Percentiles rank a stretch among this genome's conserved stretches.
These are phyloP conservation scores for Xiphias gladius DNA, from an alignment of 2,113 vertebrate genomes.

Conservation along the genomic window DNA sequence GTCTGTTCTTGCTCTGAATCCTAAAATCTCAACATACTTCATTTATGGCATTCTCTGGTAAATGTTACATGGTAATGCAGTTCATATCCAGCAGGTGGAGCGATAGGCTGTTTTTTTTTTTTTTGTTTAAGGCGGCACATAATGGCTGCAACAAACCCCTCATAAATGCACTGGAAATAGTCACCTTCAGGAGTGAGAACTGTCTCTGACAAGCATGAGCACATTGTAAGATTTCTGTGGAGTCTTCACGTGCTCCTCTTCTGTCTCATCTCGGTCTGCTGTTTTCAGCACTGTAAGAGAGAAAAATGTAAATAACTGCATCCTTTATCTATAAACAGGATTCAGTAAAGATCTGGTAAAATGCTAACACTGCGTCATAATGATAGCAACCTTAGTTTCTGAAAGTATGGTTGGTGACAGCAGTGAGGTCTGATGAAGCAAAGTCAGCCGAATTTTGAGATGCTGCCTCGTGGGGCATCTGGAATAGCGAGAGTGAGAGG, in stretches of 20 bases:
- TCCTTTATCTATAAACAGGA: background rate
- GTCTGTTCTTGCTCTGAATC: slow-evolving; percentile 2
- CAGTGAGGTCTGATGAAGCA: slow-evolving; percentile 22
- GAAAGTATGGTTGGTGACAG: slow-evolving; percentile 40
- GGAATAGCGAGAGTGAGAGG: slow-evolving; percentile 31
- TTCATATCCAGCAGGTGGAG: slow-evolving; percentile 39
- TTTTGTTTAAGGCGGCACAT: background rate
- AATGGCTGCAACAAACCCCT: slow-evolving; percentile 10
- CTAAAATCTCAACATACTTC: background rate
- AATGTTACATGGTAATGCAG: slow-evolving; percentile 1
- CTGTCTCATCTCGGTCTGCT: slow-evolving; percentile 18
- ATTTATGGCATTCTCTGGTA: background rate
- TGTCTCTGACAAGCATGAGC: background rate
- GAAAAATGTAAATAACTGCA: background rate
- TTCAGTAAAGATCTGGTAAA: background rate
- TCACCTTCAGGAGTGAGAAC: background rate
- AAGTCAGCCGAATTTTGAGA: slow-evolving; percentile 70
- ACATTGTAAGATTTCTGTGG: background rate
- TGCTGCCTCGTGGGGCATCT: slow-evolving; percentile 88
- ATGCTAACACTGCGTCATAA: background rate
- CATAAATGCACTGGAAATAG: background rate
- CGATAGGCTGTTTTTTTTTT: background rate
- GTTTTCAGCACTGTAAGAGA: slow-evolving; percentile 20
- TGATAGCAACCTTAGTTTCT: slow-evolving; percentile 38
- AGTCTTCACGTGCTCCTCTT: slow-evolving; percentile 3